Percentiles rank a stretch among this genome's conserved stretches.
phyloP scores from a whole-genome alignment of 2,113 vertebrate genomes.

The Lathamus discolor region DNA sequence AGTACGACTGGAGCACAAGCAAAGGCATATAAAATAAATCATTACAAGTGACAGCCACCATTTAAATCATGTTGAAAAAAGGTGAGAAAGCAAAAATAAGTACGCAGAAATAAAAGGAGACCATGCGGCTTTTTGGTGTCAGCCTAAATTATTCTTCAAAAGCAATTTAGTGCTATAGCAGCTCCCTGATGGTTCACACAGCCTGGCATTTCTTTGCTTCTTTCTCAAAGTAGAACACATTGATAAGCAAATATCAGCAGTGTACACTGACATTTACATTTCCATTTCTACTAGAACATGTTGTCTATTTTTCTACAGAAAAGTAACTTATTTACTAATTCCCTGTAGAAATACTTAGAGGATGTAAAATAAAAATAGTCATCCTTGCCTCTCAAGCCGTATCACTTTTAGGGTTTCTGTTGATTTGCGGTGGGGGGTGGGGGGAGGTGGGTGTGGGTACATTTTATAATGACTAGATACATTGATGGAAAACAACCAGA shows the following conservation, averaged over 20 bases:
- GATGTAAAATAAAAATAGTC: neutral
- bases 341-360: neutral
- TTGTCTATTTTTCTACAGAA: neutral
- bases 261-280: neutral
- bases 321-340: neutral
- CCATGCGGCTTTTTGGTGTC: neutral
- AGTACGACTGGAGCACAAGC: neutral
- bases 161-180: neutral
- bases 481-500: neutral
- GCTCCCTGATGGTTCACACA: neutral
- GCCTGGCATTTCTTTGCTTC: neutral
- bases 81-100: neutral
- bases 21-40: neutral
- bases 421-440: neutral
- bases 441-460: too few relatives aligned
- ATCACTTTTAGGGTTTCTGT: neutral
- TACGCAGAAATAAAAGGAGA: neutral
- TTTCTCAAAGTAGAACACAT: neutral
- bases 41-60: neutral
- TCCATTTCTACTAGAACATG: neutral
- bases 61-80: neutral
- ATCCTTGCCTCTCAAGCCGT: neutral
- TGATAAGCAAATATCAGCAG: neutral
- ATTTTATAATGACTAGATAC: neutral
- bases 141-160: neutral